Percentiles rank a stretch among this genome's conserved stretches.
These are phyloP conservation scores for Pseudomugil tenellus DNA, from an alignment of 2,797 vertebrate species.

Conservation along the genomic window DNA sequence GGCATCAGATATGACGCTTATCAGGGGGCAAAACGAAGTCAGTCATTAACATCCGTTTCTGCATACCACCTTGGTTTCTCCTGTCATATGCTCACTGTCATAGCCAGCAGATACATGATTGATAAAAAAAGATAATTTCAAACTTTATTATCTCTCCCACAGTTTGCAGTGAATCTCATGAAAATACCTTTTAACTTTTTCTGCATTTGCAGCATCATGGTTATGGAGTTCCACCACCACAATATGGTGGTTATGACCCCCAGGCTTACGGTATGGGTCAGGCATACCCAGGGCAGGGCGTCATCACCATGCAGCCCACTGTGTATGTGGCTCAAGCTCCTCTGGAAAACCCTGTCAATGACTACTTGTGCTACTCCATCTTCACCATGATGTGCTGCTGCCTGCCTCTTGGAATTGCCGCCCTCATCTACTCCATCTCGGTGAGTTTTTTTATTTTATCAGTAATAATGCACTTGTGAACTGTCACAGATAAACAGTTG, in stretches of 20 bases:
- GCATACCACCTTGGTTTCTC: too few species aligned
- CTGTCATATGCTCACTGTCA: too few species aligned
- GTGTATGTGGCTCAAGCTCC: constrained; percentile 19
- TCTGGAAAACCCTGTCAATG: constrained; percentile 51
- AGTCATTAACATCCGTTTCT: too few species aligned
- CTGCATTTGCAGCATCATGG: constrained; percentile 36
- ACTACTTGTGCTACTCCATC: constrained; percentile 83
- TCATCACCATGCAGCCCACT: neutral
- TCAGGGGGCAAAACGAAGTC: too few species aligned
- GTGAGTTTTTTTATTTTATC: constrained; percentile 82
- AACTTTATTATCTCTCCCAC: too few species aligned
- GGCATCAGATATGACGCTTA: too few species aligned
- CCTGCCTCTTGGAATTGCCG: constrained; percentile 80
- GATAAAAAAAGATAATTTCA: too few species aligned
- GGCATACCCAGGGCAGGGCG: neutral
- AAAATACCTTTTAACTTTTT: too few species aligned
- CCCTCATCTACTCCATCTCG: constrained; percentile 79
- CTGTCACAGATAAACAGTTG: too few species aligned
- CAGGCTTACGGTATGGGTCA: constrained; percentile 30
- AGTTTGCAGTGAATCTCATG: too few species aligned
- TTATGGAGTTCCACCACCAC: constrained; percentile 17
- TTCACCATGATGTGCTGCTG: constrained; percentile 85
- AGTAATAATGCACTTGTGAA: too few species aligned
- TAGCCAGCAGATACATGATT: too few species aligned
- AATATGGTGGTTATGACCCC: constrained; percentile 29